Conservation (phyloP, 2,113 vertebrate genomes). For the Holacanthus passer region DNA sequence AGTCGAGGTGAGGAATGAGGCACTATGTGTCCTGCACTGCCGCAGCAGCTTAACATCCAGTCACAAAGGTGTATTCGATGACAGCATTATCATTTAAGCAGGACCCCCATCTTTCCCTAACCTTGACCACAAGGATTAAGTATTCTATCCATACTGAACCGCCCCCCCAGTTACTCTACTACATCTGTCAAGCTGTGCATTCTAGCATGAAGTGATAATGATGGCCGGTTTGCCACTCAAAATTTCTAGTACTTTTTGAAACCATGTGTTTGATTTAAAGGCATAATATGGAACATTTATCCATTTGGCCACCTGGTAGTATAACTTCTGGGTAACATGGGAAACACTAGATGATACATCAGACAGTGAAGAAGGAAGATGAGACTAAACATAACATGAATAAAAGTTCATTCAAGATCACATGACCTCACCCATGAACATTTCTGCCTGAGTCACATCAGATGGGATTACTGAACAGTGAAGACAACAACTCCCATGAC, state of each 20-base stretch:
- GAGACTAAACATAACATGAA: no score
- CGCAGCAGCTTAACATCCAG: neutral
- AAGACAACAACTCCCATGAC: no score
- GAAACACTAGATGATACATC: no score
- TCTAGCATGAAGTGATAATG: neutral
- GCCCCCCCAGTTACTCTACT: neutral
- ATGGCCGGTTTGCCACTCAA: neutral
- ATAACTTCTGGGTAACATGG: no score
- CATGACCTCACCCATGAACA: no score
- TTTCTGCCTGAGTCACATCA: no score
- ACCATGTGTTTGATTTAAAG: neutral
- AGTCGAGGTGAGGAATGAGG: neutral
- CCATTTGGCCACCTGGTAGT: no score
- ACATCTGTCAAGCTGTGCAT: neutral
- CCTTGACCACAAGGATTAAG: neutral
- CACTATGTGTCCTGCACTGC: neutral
- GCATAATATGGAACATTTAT: no score
- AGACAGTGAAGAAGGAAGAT: no score
- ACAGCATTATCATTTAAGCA: neutral
- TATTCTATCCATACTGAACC: neutral
- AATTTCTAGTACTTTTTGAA: neutral
- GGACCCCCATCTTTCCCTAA: neutral
- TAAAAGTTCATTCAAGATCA: no score
- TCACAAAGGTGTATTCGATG: neutral
- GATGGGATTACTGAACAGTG: no score